Conservation (phyloP, 2,113 vertebrate genomes). For the Calcarius ornatus region DNA sequence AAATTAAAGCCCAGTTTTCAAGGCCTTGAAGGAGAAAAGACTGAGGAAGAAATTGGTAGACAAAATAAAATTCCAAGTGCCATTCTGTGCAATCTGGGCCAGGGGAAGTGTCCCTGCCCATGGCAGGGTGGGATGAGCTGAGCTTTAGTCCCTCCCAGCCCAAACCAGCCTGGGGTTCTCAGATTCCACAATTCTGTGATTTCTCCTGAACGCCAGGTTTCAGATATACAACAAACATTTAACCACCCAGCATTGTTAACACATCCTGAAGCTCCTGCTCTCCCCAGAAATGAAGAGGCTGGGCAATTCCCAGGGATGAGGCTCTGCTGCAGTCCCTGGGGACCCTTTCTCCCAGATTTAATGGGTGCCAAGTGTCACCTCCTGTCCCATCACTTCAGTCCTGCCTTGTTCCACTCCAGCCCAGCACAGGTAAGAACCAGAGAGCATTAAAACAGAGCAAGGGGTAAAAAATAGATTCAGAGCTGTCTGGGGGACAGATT, state of each 20-base stretch:
- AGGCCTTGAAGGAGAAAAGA: not conserved
- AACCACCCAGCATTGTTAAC: not conserved
- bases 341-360: not conserved
- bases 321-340: not conserved
- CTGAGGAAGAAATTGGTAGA: not conserved
- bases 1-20: not conserved
- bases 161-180: not conserved
- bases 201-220: not conserved
- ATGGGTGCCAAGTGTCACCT: not conserved
- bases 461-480: not conserved
- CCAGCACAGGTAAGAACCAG: not conserved
- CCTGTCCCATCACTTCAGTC: not conserved
- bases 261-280: not conserved
- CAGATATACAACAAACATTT: not conserved
- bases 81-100: not conserved
- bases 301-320: not conserved
- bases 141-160: not conserved
- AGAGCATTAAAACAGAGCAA: not conserved
- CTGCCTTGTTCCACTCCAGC: not conserved
- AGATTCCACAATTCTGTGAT: accelerated
- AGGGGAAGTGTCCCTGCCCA: not conserved
- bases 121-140: not conserved
- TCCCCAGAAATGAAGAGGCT: not conserved
- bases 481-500: not conserved
- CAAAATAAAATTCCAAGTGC: not conserved